These are phyloP conservation scores for Drosophila ezoana DNA, from an alignment of 2,888 invertebrate species.

Conservation along the genomic window DNA sequence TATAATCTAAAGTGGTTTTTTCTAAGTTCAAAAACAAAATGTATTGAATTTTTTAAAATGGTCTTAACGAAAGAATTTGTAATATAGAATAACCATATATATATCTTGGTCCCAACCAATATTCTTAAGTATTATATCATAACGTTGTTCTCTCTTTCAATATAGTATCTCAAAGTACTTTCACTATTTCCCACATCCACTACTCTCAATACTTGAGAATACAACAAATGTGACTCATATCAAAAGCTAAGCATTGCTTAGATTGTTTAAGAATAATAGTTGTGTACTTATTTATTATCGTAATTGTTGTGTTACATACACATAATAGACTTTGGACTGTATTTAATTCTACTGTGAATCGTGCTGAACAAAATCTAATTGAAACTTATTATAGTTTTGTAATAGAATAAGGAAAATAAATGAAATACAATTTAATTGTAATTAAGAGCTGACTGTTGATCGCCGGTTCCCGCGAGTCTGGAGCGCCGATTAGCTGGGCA, in stretches of 20 bases:
- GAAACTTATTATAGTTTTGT: conserved; percentile 26
- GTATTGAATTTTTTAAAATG: neutral
- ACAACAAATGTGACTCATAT: conserved; percentile 17
- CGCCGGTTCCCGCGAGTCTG: conserved; percentile 41
- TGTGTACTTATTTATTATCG: conserved; percentile 57
- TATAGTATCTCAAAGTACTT: conserved; percentile 2
- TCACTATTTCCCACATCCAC: conserved; percentile 4
- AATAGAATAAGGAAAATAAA: conserved; percentile 36
- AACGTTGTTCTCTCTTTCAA: neutral
- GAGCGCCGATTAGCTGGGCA: conserved; percentile 37
- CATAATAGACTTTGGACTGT: conserved; percentile 52
- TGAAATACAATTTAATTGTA: conserved; percentile 34
- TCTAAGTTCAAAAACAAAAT: neutral
- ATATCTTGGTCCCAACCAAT: neutral
- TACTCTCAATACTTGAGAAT: neutral
- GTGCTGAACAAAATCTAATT: conserved; percentile 53
- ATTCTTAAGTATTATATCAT: neutral
- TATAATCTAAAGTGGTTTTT: neutral
- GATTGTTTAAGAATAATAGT: conserved; percentile 18
- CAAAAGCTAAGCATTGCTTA: conserved; percentile 10
- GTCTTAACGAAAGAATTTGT: too few species aligned
- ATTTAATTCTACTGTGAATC: conserved; percentile 42
- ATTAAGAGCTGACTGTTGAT: conserved; percentile 21
- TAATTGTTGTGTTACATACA: conserved; percentile 30
- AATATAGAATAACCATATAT: too few species aligned